Evolutionary conservation across 1,140 invertebrate species (phyloP).

Genomic region (Thaumatotibia leucotreta): DNA sequence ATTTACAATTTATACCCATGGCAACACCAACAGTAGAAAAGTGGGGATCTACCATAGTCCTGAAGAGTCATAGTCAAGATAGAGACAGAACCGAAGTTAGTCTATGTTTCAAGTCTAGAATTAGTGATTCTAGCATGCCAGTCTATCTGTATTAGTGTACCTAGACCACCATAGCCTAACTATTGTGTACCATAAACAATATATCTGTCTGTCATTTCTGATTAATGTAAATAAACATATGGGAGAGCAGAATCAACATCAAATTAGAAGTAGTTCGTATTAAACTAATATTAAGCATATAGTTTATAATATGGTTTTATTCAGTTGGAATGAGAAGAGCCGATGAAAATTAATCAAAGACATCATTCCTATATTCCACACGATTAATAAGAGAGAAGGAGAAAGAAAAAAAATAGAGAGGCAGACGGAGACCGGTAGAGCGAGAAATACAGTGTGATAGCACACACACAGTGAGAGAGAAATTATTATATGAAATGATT

Average conservation of each 20-base stretch:
- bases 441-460: too few relatives aligned
- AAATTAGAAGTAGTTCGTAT: background rate
- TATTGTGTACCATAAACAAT: slow-evolving; percentile 50
- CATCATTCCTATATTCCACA: too few relatives aligned
- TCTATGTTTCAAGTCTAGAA: slow-evolving; percentile 40
- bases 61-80: slow-evolving; percentile 25
- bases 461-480: too few relatives aligned
- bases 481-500: too few relatives aligned
- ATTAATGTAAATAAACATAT: background rate
- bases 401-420: too few relatives aligned
- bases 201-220: background rate
- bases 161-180: slow-evolving; percentile 65
- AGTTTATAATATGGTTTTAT: too few relatives aligned
- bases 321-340: too few relatives aligned
- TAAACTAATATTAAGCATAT: background rate
- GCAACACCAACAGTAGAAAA: slow-evolving; percentile 45
- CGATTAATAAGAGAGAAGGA: too few relatives aligned
- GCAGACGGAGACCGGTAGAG: too few relatives aligned
- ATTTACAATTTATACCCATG: slow-evolving; percentile 30
- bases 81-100: slow-evolving; percentile 32
- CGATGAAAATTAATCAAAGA: too few relatives aligned
- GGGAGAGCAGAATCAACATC: background rate
- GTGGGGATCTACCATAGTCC: slow-evolving; percentile 43
- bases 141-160: slow-evolving; percentile 50
- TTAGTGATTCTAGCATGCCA: slow-evolving; percentile 69